Evolutionary conservation across 2,888 invertebrate genomes (phyloP).

Genomic region (Sussaba pulchella): DNA sequence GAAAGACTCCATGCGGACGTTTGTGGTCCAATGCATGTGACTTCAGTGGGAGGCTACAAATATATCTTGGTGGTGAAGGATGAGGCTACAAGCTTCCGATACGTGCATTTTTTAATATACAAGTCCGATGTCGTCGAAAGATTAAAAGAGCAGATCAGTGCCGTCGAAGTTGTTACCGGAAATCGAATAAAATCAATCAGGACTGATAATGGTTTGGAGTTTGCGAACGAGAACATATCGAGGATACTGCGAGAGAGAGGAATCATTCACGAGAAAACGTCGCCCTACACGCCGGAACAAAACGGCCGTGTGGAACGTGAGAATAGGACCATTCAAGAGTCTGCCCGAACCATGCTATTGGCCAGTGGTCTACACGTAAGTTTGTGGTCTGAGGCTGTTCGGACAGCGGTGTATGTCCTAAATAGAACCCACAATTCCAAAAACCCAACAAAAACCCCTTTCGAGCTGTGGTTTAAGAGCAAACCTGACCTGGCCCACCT

Average conservation of each 20-base stretch:
- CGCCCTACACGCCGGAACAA: slow-evolving; percentile 66
- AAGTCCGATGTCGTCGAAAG: slow-evolving; percentile 55
- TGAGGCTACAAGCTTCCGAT: slow-evolving; percentile 57
- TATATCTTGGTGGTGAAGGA: slow-evolving; percentile 63
- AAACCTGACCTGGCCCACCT: too few relatives aligned
- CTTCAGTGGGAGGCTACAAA: slow-evolving; percentile 48
- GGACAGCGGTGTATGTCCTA: background rate
- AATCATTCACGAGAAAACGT: slow-evolving; percentile 52
- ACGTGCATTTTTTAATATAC: slow-evolving; percentile 39
- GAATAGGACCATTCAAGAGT: slow-evolving; percentile 65
- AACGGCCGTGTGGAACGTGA: slow-evolving; percentile 66
- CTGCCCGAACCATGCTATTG: slow-evolving; percentile 63
- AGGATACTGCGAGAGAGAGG: slow-evolving; percentile 23
- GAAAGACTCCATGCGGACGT: slow-evolving; percentile 62
- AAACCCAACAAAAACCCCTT: slow-evolving; percentile 15
- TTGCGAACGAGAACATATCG: background rate
- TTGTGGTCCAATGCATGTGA: slow-evolving; percentile 59
- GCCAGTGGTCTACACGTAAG: slow-evolving; percentile 40
- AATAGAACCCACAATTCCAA: slow-evolving; percentile 23
- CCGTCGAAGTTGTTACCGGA: slow-evolving; percentile 32
- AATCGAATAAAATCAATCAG: slow-evolving; percentile 22
- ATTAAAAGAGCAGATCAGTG: slow-evolving; percentile 1
- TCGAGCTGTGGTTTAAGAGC: slow-evolving; percentile 19
- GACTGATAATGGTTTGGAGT: background rate
- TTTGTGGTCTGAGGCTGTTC: background rate